Evolutionary conservation across 2,113 vertebrate species (phyloP), one percentile per base, ranked within the genome.

Genomic region (Tragelaphus buxtoni): DNA sequence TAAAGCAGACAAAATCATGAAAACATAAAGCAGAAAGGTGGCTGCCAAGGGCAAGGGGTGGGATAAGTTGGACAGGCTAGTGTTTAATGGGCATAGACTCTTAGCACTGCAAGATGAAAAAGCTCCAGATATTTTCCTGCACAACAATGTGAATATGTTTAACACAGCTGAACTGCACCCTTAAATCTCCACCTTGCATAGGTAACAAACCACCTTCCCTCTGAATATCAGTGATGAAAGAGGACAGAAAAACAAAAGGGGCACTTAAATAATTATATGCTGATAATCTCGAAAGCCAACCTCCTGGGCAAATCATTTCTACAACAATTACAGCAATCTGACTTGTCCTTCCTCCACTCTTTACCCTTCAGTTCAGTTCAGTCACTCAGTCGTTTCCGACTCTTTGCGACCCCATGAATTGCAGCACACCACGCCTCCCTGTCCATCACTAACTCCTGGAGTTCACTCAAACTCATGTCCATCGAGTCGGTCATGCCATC

Each of bases 361-460:
- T 11, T 26, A 17, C n/a, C 65, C 47, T 81, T 61, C 28, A 0
- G 58, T 61, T 61, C 60, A 61, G 28, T 61, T 61, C 28, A 30
- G 28, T 61, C 12, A 1, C 58, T 61, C 58, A 30, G 58, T 30
- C 1, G 0, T 14, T 0, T 61, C 58, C 0, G 58, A 61, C 28
- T 61, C 60, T 30, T 30, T 30, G 28, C 5, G 5, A 61, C 60
- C 60, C 60, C 28, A 61, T 7, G 28, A 61, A 30, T 3, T 30
- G 28, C 2, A 1, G 12, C 28, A 61, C 12, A 30, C 28, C 12
- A 61, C 5, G 58, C 58, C 26, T 30, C 26, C 28, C 58, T 14
- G 28, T 61, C 28, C 58, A 61, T 61, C 28, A 61, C 58, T 28
- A 61, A 61, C 28, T 30, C 60, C 28, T 1, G 0, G 28, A 61